Conservation (phyloP, 1,140 invertebrate genomes). For the Zaprionus capensis region DNA sequence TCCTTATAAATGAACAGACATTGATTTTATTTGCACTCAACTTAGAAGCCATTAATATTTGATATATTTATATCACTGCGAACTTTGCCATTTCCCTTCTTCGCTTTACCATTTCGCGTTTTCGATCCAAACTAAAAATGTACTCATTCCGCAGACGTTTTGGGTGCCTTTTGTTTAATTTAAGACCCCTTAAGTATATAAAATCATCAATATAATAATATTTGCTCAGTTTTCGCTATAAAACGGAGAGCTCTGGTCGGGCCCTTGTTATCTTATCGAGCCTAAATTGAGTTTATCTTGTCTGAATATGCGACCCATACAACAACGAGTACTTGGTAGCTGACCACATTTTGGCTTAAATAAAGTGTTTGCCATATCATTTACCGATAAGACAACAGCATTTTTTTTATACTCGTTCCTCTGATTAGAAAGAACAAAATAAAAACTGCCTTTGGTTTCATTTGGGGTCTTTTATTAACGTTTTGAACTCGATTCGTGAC, state of each 20-base stretch:
- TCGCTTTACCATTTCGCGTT: not conserved
- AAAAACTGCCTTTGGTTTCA: slow-evolving; percentile 28
- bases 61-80: not conserved
- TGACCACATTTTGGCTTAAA: slow-evolving; percentile 72
- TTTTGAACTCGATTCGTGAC: slow-evolving; percentile 40
- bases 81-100: not conserved
- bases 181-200: slow-evolving; percentile 1
- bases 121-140: not conserved
- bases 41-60: not conserved
- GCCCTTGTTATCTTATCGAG: slow-evolving; percentile 58
- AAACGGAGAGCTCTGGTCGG: slow-evolving; percentile 10
- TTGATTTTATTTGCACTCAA: not conserved
- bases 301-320: slow-evolving; percentile 40
- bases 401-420: slow-evolving; percentile 7
- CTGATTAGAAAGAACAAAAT: slow-evolving; percentile 61
- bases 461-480: slow-evolving; percentile 40
- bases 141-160: not conserved
- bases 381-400: slow-evolving; percentile 61
- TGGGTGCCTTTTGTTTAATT: not conserved
- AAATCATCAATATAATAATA: slow-evolving; percentile 43
- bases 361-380: slow-evolving; percentile 66
- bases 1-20: not conserved
- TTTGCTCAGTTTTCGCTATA: slow-evolving; percentile 27
- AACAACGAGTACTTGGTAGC: slow-evolving; percentile 34
- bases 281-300: slow-evolving; percentile 62